Base-by-base conservation (phyloP, 2,113 vertebrate species). In the Onychostoma macrolepis region DNA sequence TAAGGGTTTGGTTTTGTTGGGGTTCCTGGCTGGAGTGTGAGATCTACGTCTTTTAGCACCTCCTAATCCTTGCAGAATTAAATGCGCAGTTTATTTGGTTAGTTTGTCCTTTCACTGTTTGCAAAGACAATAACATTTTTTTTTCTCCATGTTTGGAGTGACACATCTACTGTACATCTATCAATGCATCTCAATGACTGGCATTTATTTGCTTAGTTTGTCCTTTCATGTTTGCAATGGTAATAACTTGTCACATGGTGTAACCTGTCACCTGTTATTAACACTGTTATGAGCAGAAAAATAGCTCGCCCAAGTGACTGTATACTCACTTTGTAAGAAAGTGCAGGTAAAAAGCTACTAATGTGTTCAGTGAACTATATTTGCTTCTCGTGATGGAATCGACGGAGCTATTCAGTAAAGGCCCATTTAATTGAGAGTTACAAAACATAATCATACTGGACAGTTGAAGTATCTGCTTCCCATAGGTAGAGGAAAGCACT, bases 401-500 rank as follows among this genome's bases (percentile, higher is more conserved):
- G 33, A 19, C 83, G n/a, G 33, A 45, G 26, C 50, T 87, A 45
- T 80, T 82, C 65, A 71, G 43, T 83, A 10, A 80, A 45, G 63
- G 82, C 53, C 79, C 38, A 36, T 86, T 58, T 53, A 72, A 77
- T 26, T 85, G 74, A 83, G 67, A 80, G 79, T 67, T 61, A 76
- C 30, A 83, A 21, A 41, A 83, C 86, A 89, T 92, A 92, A 93
- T 93, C 90, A 89, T 89, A 88, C 87, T 86, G 89, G 86, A 69
- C 87, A 72, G 75, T 80, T 58, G 74, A 63, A 86, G 87, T 90
- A 85, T 65, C 79, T 84, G 90, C 91, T 91, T 93, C 90, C 91
- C 90, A 87, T 88, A 72, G 90, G 92, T 93, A 90, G 92, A 90
- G 89, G 56, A 45, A 87, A 88, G 92, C 93, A 92, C 91, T 94